Base-by-base conservation (phyloP, 2,113 vertebrate species). In the Catharus fuscescens region DNA sequence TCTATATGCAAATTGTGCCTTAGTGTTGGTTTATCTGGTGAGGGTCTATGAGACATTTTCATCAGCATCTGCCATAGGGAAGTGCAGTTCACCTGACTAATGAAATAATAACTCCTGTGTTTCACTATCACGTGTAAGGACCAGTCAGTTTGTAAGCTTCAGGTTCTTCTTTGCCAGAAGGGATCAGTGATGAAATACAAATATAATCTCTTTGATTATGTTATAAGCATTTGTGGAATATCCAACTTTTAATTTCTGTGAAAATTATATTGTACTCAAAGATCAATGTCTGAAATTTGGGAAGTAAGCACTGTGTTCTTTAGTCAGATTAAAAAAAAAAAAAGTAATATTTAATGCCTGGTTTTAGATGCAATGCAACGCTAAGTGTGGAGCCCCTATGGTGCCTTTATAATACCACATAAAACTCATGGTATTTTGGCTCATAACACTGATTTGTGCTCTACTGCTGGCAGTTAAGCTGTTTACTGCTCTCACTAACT, bases 351-450 rank as follows among this genome's bases (percentile, higher is more conserved):
- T 59, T 89, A 95, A 73, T 92, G 44, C n/a, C 9, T 32, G 23
- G 2, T 71, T 93, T 93, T 91, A 92, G 82, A 72, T 65, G 57
- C 65, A 77, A 13, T 60, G 47, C 44, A 82, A 42, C 2, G 16
- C 36, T 71, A 89, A 59, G 13, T 82, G 4, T 82, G 62, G 42
- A 94, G 44, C 34, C 59, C 53, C 87, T 95, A 57, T 66, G 62
- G 20, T 1, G 2, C 70, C 78, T 95, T 60, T 84, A 34, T 88
- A 88, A 77, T 85, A 50, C 66, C 34, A 31, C 82, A 81, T 94
- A 96, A 96, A 95, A 95, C 53, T 96, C 12, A 16, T 80, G 71
- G 81, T 95, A 81, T 95, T 95, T 96, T 97, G 91, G 71, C 66
- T 53, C 13, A 4, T 92, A 78, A 66, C 42, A 67, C 56, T 11